phyloP scores from a whole-genome alignment of 2,888 invertebrate genomes.

The Amphipyra tragopoginis region DNA sequence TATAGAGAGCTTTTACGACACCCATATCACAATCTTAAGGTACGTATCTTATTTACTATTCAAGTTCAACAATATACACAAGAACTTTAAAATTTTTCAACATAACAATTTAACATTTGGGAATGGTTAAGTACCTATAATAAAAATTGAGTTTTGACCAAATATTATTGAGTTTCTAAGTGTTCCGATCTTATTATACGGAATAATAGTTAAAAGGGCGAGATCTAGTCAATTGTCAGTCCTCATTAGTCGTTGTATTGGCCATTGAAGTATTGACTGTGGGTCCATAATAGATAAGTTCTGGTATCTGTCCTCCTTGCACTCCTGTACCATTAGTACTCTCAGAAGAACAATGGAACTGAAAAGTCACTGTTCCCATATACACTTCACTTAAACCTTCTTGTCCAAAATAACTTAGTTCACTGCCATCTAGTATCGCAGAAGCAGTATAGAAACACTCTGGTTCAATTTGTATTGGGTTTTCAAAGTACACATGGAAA shows the following conservation, averaged over 20 bases:
- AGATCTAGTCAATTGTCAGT: slow-evolving; percentile 83
- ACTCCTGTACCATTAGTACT: slow-evolving; percentile 99
- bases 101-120: slow-evolving; percentile 76
- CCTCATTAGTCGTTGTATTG: slow-evolving; percentile 84
- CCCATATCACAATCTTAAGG: slow-evolving; percentile 88
- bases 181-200: slow-evolving; percentile 67
- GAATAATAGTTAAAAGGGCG: slow-evolving; percentile 76
- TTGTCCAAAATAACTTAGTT: slow-evolving; percentile 98
- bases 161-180: slow-evolving; percentile 54
- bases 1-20: slow-evolving; percentile 88
- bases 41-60: slow-evolving; percentile 74
- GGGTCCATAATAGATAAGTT: slow-evolving; percentile 98
- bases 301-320: slow-evolving; percentile 99
- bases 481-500: slow-evolving; percentile 95
- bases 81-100: slow-evolving; percentile 64
- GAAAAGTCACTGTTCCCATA: slow-evolving; percentile 98
- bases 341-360: slow-evolving; percentile 99
- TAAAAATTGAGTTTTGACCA: slow-evolving; percentile 56
- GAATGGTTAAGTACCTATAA: slow-evolving; percentile 75
- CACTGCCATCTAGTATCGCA: slow-evolving; percentile 97
- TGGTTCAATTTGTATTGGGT: slow-evolving; percentile 96
- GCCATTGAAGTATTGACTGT: slow-evolving; percentile 86
- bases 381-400: slow-evolving; percentile 98
- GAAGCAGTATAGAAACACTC: slow-evolving; percentile 98
- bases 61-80: slow-evolving; percentile 84